These are phyloP conservation scores for Leguminivora glycinivorella DNA, from an alignment of 1,140 invertebrate genomes.

Conservation along the genomic window DNA sequence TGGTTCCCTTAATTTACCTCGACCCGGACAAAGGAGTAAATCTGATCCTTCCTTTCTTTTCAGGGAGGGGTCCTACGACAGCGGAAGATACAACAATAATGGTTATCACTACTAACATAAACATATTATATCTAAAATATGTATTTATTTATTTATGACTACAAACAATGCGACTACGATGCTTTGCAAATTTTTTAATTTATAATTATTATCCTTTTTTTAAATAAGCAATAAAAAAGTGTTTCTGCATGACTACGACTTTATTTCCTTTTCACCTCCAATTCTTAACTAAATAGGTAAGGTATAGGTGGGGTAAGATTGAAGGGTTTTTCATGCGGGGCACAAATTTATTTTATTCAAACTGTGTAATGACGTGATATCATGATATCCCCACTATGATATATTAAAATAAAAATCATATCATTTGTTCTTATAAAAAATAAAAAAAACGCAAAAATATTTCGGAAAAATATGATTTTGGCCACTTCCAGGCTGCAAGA, in stretches of 20 bases:
- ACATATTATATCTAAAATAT: slow-evolving; percentile 2
- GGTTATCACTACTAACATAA: slow-evolving; percentile 33
- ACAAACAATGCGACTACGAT: not conserved
- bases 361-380: too few relatives aligned
- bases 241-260: not conserved
- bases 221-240: not conserved
- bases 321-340: too few relatives aligned
- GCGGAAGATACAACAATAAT: slow-evolving; percentile 19
- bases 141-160: slow-evolving; percentile 30
- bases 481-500: too few relatives aligned
- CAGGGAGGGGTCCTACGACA: slow-evolving; percentile 19
- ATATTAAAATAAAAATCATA: too few relatives aligned
- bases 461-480: too few relatives aligned
- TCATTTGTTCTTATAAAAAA: too few relatives aligned
- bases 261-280: not conserved
- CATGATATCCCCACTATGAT: too few relatives aligned
- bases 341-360: too few relatives aligned
- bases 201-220: not conserved
- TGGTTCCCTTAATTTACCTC: too few relatives aligned
- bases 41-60: not conserved
- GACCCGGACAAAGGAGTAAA: too few relatives aligned
- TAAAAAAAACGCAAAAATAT: too few relatives aligned
- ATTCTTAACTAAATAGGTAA: not conserved
- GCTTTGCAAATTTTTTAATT: not conserved
- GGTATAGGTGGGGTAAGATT: too few relatives aligned